Evolutionary conservation across 2,888 invertebrate species (phyloP).

Genomic region (Diloba caeruleocephala): DNA sequence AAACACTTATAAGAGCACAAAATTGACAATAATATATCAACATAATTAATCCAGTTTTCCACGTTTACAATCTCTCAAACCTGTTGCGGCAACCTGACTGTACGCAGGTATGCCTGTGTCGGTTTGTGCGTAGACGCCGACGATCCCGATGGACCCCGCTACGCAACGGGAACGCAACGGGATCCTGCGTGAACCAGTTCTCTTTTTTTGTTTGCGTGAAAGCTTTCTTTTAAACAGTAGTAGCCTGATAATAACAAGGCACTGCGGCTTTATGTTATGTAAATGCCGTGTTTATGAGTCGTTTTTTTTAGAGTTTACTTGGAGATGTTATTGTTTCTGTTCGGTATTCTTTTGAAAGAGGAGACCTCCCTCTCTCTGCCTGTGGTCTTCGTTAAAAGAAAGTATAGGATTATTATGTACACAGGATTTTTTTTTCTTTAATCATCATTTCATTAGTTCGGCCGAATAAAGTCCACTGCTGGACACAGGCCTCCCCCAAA

Average conservation of each 20-base stretch:
- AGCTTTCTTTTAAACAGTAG: conserved; percentile 50
- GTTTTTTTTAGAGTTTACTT: not conserved
- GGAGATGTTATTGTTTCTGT: not conserved
- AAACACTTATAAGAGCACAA: too few relatives aligned
- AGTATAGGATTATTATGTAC: too few relatives aligned
- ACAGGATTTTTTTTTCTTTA: too few relatives aligned
- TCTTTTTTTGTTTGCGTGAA: conserved; percentile 43
- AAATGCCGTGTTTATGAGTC: conserved; percentile 3
- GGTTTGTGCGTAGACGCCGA: conserved; percentile 47
- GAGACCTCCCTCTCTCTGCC: too few relatives aligned
- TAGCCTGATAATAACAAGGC: conserved; percentile 37
- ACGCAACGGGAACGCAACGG: conserved; percentile 81
- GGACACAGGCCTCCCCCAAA: too few relatives aligned
- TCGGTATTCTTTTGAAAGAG: too few relatives aligned
- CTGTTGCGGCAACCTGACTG: conserved; percentile 31
- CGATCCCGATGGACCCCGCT: conserved; percentile 52
- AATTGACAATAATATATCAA: not conserved
- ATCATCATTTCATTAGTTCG: too few relatives aligned
- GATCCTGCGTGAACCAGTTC: conserved; percentile 71
- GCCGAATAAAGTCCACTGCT: too few relatives aligned
- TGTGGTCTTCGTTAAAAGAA: too few relatives aligned
- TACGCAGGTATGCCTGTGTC: conserved; percentile 24
- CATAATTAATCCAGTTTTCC: conserved; percentile 29
- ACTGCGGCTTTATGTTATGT: conserved; percentile 31
- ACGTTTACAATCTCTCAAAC: conserved; percentile 33